Evolutionary conservation across 1,140 invertebrate genomes (phyloP).

Genomic region (Tetraneura akinire): DNA sequence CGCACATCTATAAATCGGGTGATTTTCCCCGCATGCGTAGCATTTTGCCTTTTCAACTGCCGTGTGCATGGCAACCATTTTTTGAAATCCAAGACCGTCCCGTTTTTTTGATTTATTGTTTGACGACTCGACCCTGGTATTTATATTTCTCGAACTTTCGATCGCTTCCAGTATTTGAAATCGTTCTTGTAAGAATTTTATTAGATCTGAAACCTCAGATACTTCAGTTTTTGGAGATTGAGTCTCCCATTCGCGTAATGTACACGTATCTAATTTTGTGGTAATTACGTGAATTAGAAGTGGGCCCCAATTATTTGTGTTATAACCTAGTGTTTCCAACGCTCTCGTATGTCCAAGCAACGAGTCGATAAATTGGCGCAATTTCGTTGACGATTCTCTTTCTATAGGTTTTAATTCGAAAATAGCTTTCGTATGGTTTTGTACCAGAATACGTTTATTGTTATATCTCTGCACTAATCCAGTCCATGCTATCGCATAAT

Average conservation of each 20-base stretch:
- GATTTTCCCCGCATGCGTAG: neutral
- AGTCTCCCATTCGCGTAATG: neutral
- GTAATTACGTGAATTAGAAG: neutral
- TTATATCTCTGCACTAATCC: neutral
- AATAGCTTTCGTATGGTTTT: neutral
- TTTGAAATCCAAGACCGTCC: neutral
- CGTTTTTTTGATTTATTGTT: neutral
- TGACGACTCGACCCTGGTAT: too few species aligned
- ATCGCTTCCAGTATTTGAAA: slow-evolving; percentile 1
- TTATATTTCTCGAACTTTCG: neutral
- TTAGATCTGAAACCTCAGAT: neutral
- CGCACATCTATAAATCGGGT: neutral
- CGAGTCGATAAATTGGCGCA: neutral
- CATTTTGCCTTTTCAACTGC: neutral
- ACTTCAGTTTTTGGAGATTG: neutral
- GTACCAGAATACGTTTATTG: neutral
- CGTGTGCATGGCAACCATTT: neutral
- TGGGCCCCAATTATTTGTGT: neutral
- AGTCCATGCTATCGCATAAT: neutral
- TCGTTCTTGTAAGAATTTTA: neutral
- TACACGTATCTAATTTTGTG: neutral
- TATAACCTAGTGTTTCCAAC: neutral
- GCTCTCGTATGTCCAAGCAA: neutral
- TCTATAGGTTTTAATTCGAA: neutral
- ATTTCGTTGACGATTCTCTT: neutral